Percentiles rank a stretch among this genome's conserved stretches.
phyloP scores from a whole-genome alignment of 1,140 invertebrate genomes.

The Drosophila quadrilineata region DNA sequence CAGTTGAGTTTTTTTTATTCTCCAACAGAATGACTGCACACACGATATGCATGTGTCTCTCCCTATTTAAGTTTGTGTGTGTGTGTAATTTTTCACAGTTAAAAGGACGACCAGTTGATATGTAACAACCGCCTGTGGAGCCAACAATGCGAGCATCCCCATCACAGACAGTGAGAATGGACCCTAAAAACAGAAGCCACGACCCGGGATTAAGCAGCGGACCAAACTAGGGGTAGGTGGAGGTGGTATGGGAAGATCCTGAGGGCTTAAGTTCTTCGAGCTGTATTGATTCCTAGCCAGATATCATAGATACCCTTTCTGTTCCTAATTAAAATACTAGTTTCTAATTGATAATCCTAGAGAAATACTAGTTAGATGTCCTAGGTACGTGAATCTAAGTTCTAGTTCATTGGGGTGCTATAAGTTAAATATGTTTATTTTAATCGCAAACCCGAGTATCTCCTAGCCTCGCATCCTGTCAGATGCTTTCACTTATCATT shows the following conservation, averaged over 20 bases:
- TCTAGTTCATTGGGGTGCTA: too few relatives aligned
- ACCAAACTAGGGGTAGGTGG: too few relatives aligned
- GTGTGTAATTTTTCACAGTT: conserved; percentile 40
- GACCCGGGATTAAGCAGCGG: conserved; percentile 26
- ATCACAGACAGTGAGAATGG: background rate
- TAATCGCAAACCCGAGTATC: too few relatives aligned
- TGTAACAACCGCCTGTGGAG: conserved; percentile 60
- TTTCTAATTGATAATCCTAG: too few relatives aligned
- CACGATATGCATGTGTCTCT: conserved; percentile 5
- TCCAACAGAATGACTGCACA: conserved; percentile 11
- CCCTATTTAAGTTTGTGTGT: conserved; percentile 15
- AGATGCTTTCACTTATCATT: conserved; percentile 61
- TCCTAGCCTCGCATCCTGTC: too few relatives aligned
- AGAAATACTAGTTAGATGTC: too few relatives aligned
- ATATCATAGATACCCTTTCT: too few relatives aligned
- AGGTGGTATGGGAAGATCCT: background rate
- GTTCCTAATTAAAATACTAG: too few relatives aligned
- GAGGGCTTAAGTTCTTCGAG: background rate
- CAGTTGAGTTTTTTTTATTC: conserved; percentile 52
- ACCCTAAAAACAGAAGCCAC: conserved; percentile 28
- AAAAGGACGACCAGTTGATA: conserved; percentile 31
- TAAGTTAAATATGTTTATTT: too few relatives aligned
- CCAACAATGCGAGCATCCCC: conserved; percentile 15
- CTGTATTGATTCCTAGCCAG: too few relatives aligned
- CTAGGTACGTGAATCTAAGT: too few relatives aligned